Percentiles rank a stretch among this genome's conserved stretches.
Evolutionary conservation across 2,797 vertebrate genomes (phyloP).

Genomic region (Liparis tanakae): DNA sequence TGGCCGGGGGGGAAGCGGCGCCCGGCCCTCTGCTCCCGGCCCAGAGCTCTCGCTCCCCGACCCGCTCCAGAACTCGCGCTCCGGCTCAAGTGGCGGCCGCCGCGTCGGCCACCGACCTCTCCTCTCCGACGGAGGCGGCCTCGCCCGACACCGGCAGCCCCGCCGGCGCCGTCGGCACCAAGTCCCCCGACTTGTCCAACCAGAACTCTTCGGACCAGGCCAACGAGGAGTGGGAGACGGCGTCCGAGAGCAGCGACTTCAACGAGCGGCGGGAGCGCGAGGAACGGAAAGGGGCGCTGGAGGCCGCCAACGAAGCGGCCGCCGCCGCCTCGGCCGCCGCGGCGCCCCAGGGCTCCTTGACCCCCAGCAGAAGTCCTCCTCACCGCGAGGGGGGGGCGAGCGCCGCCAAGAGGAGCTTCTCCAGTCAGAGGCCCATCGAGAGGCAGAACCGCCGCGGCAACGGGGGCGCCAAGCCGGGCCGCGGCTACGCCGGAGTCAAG

Average conservation of each 20-base stretch:
- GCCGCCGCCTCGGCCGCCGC: slow-evolving; percentile 61
- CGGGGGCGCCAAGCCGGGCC: slow-evolving; percentile 88
- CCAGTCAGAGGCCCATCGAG: slow-evolving; percentile 94
- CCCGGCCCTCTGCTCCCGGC: slow-evolving; percentile 62
- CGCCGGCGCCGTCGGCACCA: slow-evolving; percentile 87
- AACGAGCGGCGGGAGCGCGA: slow-evolving; percentile 96
- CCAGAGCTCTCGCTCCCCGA: slow-evolving; percentile 66
- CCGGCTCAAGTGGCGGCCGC: slow-evolving; percentile 57
- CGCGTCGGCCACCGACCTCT: slow-evolving; percentile 63
- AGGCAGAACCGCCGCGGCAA: slow-evolving; percentile 93
- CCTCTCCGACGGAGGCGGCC: slow-evolving; percentile 62
- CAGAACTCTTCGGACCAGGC: slow-evolving; percentile 99
- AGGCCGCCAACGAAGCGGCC: slow-evolving; percentile 78
- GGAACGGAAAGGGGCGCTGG: slow-evolving; percentile 89
- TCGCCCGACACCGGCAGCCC: slow-evolving; percentile 73
- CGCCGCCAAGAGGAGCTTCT: slow-evolving; percentile 95
- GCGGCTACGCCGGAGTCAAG: slow-evolving; percentile 91
- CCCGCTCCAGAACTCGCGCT: slow-evolving; percentile 78
- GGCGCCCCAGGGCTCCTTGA: slow-evolving; percentile 66
- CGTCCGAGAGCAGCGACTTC: slow-evolving; percentile 99
- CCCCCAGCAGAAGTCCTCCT: slow-evolving; percentile 80
- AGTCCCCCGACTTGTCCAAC: slow-evolving; percentile 97
- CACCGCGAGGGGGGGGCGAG: too few relatives aligned
- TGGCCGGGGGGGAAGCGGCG: slow-evolving; percentile 85
- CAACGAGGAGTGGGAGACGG: slow-evolving; percentile 99